A percentile compares a stretch with the other conserved stretches of the same genome.
phyloP scores from a whole-genome alignment of 2,797 vertebrate species.

The Cheirogaleus major region DNA sequence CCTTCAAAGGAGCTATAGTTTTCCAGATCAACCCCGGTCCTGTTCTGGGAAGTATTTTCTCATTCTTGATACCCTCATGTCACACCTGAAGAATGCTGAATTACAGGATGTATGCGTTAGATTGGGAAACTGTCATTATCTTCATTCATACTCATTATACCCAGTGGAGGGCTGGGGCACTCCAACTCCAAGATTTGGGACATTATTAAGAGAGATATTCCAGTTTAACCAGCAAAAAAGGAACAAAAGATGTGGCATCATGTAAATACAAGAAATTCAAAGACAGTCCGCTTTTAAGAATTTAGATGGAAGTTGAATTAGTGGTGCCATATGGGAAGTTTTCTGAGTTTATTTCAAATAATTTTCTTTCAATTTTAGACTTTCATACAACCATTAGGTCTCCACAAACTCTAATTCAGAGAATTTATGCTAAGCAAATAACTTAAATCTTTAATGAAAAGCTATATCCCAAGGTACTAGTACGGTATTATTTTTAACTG shows the following conservation, averaged over 20 bases:
- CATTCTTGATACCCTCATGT: neutral
- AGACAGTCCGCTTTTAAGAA: neutral
- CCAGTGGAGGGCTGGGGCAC: neutral
- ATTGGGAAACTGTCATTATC: neutral
- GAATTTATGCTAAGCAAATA: constrained; percentile 22
- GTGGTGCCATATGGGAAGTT: no score
- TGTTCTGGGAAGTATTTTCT: neutral
- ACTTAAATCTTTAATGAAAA: neutral
- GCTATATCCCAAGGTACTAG: neutral
- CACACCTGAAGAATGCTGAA: neutral
- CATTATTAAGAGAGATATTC: neutral
- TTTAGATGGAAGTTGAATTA: neutral
- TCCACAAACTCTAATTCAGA: neutral
- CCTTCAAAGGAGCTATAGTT: neutral
- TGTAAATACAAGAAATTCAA: neutral
- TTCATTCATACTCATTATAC: neutral
- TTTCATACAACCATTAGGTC: neutral
- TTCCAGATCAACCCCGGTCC: neutral
- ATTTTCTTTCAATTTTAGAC: neutral
- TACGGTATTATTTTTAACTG: neutral
- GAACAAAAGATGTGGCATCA: neutral
- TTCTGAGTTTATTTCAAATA: neutral
- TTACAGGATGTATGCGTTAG: neutral
- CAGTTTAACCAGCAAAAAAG: neutral
- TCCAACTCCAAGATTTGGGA: neutral